Percentiles rank a stretch among this genome's conserved stretches.
phyloP scores from a whole-genome alignment of 2,888 invertebrate species.

The Druceiella hillmani region DNA sequence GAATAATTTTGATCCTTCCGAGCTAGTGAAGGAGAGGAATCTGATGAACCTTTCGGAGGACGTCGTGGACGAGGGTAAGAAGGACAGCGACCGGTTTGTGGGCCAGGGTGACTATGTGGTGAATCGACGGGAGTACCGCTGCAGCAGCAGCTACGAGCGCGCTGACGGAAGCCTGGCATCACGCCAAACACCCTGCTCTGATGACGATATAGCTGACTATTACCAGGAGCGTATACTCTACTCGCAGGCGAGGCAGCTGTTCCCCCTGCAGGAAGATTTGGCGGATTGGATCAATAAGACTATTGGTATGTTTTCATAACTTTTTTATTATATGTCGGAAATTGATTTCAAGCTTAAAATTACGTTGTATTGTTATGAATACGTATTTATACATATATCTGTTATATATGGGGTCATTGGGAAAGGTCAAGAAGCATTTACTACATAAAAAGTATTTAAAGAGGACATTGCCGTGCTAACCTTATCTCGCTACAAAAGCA shows the following conservation, averaged over 20 bases:
- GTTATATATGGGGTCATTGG: no score
- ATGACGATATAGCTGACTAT: slow-evolving; percentile 57
- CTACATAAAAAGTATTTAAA: no score
- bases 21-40: no score
- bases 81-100: slow-evolving; percentile 33
- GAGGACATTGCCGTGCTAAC: no score
- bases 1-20: slow-evolving; percentile 19
- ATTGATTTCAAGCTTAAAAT: not conserved
- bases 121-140: slow-evolving; percentile 35
- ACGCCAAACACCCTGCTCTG: slow-evolving; percentile 42
- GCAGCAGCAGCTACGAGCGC: slow-evolving; percentile 42
- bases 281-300: slow-evolving; percentile 86
- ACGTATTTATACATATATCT: no score
- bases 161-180: slow-evolving; percentile 50
- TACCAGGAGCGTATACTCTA: slow-evolving; percentile 69
- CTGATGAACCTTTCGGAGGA: slow-evolving; percentile 28
- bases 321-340: not conserved
- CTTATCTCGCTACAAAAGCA: no score
- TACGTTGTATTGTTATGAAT: no score
- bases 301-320: slow-evolving; percentile 59
- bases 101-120: slow-evolving; percentile 44
- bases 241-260: slow-evolving; percentile 72
- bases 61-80: slow-evolving; percentile 23
- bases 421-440: no score
- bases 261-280: slow-evolving; percentile 79